Evolutionary conservation across 2,797 vertebrate genomes (phyloP).

Genomic region (Gallinago nigripennis): DNA sequence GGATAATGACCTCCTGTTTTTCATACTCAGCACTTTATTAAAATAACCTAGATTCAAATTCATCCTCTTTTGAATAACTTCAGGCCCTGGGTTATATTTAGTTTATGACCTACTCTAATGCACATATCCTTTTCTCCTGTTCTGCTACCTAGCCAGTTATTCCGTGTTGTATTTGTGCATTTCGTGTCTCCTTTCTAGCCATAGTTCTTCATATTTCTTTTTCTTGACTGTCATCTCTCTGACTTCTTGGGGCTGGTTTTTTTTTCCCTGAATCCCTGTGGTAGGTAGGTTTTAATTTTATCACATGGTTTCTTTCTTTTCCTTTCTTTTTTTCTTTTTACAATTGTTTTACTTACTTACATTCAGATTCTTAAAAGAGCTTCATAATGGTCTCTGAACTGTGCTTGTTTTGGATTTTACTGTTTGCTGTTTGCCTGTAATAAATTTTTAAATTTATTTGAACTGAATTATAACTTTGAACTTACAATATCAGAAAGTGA

Average conservation of each 20-base stretch:
- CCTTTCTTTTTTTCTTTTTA: neutral
- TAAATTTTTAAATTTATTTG: neutral
- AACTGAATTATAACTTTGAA: neutral
- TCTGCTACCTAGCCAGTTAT: constrained; percentile 37
- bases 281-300: constrained; percentile 56
- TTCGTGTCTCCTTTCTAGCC: constrained; percentile 41
- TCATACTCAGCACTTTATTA: constrained; percentile 63
- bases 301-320: neutral
- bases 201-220: constrained; percentile 25
- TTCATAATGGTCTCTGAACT: neutral
- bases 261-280: constrained; percentile 9
- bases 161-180: neutral
- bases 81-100: constrained; percentile 59
- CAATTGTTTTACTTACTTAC: neutral
- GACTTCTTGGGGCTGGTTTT: constrained; percentile 5
- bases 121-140: constrained; percentile 58
- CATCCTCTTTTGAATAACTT: constrained; percentile 65
- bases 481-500: neutral
- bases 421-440: neutral
- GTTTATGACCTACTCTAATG: constrained; percentile 59
- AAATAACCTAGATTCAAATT: constrained; percentile 68
- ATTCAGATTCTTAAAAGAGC: constrained; percentile 5
- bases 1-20: constrained; percentile 17
- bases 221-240: constrained; percentile 41
- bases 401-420: constrained; percentile 35